These are phyloP conservation scores for Andrena marginata DNA, from an alignment of 2,888 invertebrate genomes.

Conservation along the genomic window DNA sequence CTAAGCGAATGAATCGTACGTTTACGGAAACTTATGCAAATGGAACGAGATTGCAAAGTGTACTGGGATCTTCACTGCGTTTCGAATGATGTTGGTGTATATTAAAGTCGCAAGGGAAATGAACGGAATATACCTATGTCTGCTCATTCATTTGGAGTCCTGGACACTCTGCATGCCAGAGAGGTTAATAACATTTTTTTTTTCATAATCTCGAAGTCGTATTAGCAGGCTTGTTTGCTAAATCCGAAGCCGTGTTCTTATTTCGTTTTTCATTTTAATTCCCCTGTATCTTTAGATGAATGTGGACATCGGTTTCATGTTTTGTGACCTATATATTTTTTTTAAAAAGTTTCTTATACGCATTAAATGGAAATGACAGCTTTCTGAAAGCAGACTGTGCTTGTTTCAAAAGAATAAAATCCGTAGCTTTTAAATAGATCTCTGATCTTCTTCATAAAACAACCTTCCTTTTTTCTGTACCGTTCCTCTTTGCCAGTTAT, in stretches of 20 bases:
- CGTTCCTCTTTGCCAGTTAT: neutral
- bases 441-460: neutral
- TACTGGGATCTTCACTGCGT: too few species aligned
- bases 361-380: neutral
- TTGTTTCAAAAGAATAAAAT: neutral
- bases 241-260: neutral
- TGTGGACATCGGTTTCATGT: neutral
- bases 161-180: neutral
- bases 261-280: neutral
- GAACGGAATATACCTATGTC: too few species aligned
- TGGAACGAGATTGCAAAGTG: too few species aligned
- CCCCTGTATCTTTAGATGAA: neutral
- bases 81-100: too few species aligned
- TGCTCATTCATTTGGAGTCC: neutral
- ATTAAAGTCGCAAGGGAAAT: too few species aligned
- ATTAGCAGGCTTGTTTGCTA: neutral
- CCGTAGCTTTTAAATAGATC: neutral
- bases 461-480: neutral
- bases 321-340: neutral
- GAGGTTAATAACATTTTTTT: neutral
- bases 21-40: too few species aligned
- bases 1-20: too few species aligned
- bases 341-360: neutral
- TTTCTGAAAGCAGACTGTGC: neutral
- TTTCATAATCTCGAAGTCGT: neutral